Percentiles rank a stretch among this genome's conserved stretches.
These are phyloP conservation scores for Penaeus monodon DNA, from an alignment of 2,888 invertebrate species.

Conservation along the genomic window DNA sequence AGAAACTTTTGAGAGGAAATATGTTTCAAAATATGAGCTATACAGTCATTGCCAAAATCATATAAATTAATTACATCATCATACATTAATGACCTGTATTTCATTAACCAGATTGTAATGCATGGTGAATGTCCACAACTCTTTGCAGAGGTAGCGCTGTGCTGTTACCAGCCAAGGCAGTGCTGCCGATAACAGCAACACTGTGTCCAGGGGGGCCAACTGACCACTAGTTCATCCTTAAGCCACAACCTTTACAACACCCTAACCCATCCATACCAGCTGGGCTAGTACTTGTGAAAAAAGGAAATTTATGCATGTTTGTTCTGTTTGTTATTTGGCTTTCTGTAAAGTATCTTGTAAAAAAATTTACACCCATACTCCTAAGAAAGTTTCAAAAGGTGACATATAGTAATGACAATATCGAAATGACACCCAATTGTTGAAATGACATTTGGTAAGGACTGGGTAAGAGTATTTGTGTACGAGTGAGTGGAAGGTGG, in stretches of 20 bases:
- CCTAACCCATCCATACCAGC: not conserved
- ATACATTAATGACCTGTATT: not conserved
- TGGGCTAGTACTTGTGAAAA: no score
- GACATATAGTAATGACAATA: no score
- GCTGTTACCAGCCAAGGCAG: conserved; percentile 40
- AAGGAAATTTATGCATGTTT: no score
- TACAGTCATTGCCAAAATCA: no score
- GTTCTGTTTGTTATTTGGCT: no score
- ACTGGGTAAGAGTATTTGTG: conserved; percentile 6
- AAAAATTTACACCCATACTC: no score
- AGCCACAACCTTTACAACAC: conserved; percentile 22
- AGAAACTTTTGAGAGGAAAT: no score
- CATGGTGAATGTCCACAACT: conserved; percentile 33
- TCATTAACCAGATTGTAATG: conserved; percentile 17
- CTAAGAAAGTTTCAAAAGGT: no score
- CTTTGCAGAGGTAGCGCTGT: conserved; percentile 36
- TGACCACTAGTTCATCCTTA: conserved; percentile 38
- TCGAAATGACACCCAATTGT: no score
- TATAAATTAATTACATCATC: not conserved
- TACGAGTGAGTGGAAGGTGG: conserved; percentile 23
- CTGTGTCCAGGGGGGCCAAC: conserved; percentile 25
- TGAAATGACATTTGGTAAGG: no score
- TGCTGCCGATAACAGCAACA: conserved; percentile 32
- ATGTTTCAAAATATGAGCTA: no score
- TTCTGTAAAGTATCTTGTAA: no score